These are phyloP conservation scores for Tolypeutes matacus DNA, from an alignment of 2,797 vertebrate species.

Conservation along the genomic window DNA sequence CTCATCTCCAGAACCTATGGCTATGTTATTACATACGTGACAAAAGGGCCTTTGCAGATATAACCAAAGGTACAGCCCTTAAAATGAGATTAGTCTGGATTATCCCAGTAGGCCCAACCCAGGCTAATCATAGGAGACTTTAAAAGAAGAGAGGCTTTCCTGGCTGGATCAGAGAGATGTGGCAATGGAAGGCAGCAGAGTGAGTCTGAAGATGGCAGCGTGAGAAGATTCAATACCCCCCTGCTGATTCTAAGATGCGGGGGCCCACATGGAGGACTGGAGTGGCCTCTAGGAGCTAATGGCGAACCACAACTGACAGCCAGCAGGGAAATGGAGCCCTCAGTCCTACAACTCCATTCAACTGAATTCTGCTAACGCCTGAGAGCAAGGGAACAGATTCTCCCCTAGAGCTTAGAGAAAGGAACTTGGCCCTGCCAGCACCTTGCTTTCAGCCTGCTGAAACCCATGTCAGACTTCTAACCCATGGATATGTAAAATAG, in stretches of 20 bases:
- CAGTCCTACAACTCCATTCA: neutral
- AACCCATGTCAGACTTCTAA: neutral
- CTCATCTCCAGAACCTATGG: neutral
- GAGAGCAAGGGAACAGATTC: neutral
- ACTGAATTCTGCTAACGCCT: neutral
- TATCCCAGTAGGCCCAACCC: neutral
- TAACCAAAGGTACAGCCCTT: neutral
- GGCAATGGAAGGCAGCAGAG: neutral
- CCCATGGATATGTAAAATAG: neutral
- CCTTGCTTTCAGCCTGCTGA: neutral
- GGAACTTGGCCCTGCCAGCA: neutral
- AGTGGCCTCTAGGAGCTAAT: neutral
- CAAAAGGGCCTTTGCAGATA: neutral
- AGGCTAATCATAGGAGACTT: neutral
- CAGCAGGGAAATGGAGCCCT: neutral
- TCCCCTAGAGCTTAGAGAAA: neutral
- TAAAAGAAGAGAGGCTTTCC: neutral
- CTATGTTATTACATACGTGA: fast-evolving
- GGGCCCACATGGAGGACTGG: neutral
- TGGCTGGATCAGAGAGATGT: neutral
- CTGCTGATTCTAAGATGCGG: neutral
- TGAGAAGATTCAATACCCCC: neutral
- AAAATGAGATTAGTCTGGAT: neutral
- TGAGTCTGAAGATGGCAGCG: too few relatives aligned
- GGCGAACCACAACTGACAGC: neutral